Percentiles rank a stretch among this genome's conserved stretches.
phyloP scores from a whole-genome alignment of 1,140 invertebrate species.

The Colletes latitarsis region DNA sequence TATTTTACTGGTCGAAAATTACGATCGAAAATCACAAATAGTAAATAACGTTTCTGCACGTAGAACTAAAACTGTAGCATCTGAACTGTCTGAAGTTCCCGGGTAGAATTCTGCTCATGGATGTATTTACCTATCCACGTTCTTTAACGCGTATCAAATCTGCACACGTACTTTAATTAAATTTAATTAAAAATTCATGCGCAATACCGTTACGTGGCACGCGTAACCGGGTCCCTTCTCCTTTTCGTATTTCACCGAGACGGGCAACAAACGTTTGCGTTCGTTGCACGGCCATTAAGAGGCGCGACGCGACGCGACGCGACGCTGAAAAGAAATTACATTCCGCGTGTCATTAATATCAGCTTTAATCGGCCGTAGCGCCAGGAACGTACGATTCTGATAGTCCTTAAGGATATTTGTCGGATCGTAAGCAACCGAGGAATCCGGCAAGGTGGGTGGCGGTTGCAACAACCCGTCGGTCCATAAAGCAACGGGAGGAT shows the following conservation, averaged over 20 bases:
- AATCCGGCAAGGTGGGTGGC: slow-evolving; percentile 31
- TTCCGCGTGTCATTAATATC: slow-evolving; percentile 7
- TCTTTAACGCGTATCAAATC: not conserved
- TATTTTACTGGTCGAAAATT: too few species aligned
- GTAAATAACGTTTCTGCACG: too few species aligned
- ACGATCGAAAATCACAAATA: too few species aligned
- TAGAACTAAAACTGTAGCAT: too few species aligned
- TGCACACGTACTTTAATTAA: slow-evolving; percentile 2
- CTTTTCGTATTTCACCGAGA: not conserved
- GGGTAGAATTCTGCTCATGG: too few species aligned
- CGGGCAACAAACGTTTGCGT: not conserved
- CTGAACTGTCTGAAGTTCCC: too few species aligned
- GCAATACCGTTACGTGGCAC: not conserved
- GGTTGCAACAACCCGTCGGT: slow-evolving; percentile 43
- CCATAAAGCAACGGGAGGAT: slow-evolving; percentile 48
- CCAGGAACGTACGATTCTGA: slow-evolving; percentile 24
- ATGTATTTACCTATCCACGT: not conserved
- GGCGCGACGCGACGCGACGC: not conserved
- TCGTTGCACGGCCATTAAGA: not conserved
- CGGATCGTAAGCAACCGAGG: slow-evolving; percentile 48
- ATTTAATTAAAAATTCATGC: slow-evolving; percentile 34
- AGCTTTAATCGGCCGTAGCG: slow-evolving; percentile 2
- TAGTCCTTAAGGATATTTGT: slow-evolving; percentile 48
- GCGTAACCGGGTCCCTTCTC: not conserved
- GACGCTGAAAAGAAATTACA: not conserved